phyloP scores from a whole-genome alignment of 37 sponge, comb jelly and placozoan genomes.

The Aplysina aerophoba region DNA sequence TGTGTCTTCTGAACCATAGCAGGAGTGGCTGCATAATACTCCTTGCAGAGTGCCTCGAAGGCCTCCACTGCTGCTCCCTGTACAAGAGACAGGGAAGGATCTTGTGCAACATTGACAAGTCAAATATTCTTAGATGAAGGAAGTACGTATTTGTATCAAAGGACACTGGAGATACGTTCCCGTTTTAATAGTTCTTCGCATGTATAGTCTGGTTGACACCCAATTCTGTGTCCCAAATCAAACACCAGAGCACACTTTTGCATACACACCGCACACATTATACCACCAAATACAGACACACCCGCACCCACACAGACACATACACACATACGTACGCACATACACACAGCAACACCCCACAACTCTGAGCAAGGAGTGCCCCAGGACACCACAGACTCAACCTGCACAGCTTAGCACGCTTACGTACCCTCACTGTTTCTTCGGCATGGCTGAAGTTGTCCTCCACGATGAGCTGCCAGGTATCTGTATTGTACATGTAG shows the following conservation, averaged over 20 bases:
- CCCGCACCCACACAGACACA: too few species aligned
- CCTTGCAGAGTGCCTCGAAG: constrained; percentile 39
- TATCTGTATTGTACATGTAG: constrained; percentile 24
- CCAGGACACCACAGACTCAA: too few species aligned
- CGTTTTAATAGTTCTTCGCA: too few species aligned
- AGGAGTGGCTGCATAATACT: constrained; percentile 47
- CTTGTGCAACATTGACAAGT: neutral
- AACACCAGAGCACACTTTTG: too few species aligned
- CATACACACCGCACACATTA: too few species aligned
- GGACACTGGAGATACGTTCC: too few species aligned
- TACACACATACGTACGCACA: neutral
- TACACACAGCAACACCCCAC: neutral
- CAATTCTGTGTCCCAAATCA: too few species aligned
- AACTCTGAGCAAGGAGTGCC: too few species aligned
- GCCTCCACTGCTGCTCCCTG: constrained; percentile 69
- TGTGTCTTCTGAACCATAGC: constrained; percentile 7
- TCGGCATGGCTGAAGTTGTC: constrained; percentile 76
- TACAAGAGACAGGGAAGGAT: neutral
- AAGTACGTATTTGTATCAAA: too few species aligned
- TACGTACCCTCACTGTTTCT: constrained; percentile 61
- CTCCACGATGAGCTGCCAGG: constrained; percentile 79
- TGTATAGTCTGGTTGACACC: too few species aligned
- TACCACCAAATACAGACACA: too few species aligned
- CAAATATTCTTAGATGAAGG: too few species aligned
- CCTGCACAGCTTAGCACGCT: constrained; percentile 5